Evolutionary conservation across 2,888 invertebrate species (phyloP).

Genomic region (Odontothrips loti): DNA sequence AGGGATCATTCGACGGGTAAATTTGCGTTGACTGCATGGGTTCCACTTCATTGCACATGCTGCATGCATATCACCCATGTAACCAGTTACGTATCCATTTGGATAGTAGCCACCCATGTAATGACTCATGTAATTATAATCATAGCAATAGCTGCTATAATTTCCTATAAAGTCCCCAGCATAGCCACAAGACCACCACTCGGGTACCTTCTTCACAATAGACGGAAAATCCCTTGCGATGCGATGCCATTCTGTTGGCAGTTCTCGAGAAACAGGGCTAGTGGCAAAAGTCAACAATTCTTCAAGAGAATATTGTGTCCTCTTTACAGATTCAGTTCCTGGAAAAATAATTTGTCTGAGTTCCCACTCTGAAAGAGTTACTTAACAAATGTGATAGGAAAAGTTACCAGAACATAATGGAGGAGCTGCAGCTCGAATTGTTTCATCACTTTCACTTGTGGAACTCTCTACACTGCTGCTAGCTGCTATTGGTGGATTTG

Average conservation of each 20-base stretch:
- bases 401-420: neutral
- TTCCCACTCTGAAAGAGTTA: neutral
- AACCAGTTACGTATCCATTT: neutral
- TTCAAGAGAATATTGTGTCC: slow-evolving; percentile 51
- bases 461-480: slow-evolving; percentile 32
- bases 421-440: neutral
- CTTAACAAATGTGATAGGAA: neutral
- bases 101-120: slow-evolving; percentile 8
- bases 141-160: neutral
- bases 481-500: neutral
- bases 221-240: slow-evolving; percentile 39
- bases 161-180: neutral
- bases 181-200: neutral
- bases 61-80: neutral
- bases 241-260: slow-evolving; percentile 40
- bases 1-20: neutral
- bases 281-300: slow-evolving; percentile 55
- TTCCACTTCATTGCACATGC: slow-evolving; percentile 13
- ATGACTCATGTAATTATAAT: slow-evolving; percentile 9
- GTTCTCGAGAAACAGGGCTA: slow-evolving; percentile 45
- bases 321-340: slow-evolving; percentile 41
- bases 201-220: slow-evolving; percentile 41
- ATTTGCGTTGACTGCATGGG: neutral
- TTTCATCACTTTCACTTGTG: slow-evolving; percentile 36
- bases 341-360: slow-evolving; percentile 32